Base-by-base conservation (phyloP, 2,797 vertebrate genomes). In the Gymnothorax javanicus region DNA sequence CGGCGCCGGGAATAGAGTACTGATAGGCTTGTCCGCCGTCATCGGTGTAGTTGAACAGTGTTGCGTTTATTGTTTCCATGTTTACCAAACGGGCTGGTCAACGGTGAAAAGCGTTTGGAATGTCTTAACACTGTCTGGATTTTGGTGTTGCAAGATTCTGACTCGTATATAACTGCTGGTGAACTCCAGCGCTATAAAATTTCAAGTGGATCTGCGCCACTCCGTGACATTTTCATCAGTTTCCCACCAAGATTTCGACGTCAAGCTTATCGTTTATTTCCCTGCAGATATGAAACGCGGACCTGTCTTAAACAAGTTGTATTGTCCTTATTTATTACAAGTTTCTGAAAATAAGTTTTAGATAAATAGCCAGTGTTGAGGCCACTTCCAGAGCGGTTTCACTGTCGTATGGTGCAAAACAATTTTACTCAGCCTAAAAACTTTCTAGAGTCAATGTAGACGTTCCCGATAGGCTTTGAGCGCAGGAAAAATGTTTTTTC, bases 11-110 rank as follows among this genome's bases (percentile, higher is more conserved):
- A 11, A 91, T 33, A 0, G 93, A 90, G 9, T 92, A 93, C 11
- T 93, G 93, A 56, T 90, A 93, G 0, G 89, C 89, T 0, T 93
- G 93, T 0, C 90, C 91, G 2, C 73, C 87, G 3, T 87, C 90
- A 4, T 62, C 89, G 0, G 92, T 92, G 50, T 86, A 89, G 91
- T 95, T 95, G 27, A 91, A 52, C 6, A 79, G 88, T n/a, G 90
- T 91, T 6, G 93, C 2, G 23, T 96, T 95, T 54, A 88, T 77
- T 1, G 84, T 81, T 88, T 92, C 93, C 94, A 95, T 95, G 82
- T 12, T 84, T 0, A 52, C 69, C 17, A 52, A 85, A 17, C 11
- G 71, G 17, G 6, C 50, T 84, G 25, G 58, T 43, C 62, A 15
- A 52, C 64, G 85, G 33, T 67, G 75, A 77, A 23, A 15, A 69